A percentile compares a stretch with the other conserved stretches of the same genome.
Conservation (phyloP, 2,797 vertebrate genomes). For the Uromys caudimaculatus region DNA sequence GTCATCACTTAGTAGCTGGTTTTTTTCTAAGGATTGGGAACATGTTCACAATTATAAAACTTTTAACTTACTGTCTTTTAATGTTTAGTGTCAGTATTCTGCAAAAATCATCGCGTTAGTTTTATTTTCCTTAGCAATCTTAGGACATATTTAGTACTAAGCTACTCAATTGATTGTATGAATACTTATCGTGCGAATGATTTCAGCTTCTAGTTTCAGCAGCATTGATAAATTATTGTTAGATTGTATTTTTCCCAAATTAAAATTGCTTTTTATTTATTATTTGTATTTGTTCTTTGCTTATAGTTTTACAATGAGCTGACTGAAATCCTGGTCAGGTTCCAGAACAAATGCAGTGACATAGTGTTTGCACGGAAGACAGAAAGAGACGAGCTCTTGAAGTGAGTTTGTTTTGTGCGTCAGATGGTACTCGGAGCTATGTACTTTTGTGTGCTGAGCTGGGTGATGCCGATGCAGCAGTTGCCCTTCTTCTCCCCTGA, state of each 20-base stretch:
- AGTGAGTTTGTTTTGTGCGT: constrained; percentile 89
- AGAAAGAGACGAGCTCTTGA: constrained; percentile 97
- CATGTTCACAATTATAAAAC: background rate
- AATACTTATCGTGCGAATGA: background rate
- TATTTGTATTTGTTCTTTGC: constrained; percentile 65
- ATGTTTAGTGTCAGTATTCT: constrained; percentile 33
- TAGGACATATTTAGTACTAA: constrained; percentile 36
- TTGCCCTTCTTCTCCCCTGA: background rate
- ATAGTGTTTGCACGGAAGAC: constrained; percentile 99
- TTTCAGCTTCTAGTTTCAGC: constrained; percentile 2
- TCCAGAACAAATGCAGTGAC: constrained; percentile 99
- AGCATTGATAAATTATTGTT: constrained; percentile 17
- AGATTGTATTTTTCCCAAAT: constrained; percentile 16
- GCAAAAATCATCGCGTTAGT: background rate
- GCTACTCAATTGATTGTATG: constrained; percentile 1
- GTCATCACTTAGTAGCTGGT: background rate
- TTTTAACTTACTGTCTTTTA: background rate
- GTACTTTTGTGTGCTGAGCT: background rate
- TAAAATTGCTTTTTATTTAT: constrained; percentile 16
- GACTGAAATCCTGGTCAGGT: constrained; percentile 97
- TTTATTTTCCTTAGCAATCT: constrained; percentile 39
- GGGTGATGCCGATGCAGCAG: background rate
- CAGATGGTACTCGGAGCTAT: background rate
- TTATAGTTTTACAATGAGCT: constrained; percentile 97
- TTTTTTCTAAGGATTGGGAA: constrained; percentile 45